Base-by-base conservation (phyloP, 2,797 vertebrate species). In the Epinephelus malabaricus region DNA sequence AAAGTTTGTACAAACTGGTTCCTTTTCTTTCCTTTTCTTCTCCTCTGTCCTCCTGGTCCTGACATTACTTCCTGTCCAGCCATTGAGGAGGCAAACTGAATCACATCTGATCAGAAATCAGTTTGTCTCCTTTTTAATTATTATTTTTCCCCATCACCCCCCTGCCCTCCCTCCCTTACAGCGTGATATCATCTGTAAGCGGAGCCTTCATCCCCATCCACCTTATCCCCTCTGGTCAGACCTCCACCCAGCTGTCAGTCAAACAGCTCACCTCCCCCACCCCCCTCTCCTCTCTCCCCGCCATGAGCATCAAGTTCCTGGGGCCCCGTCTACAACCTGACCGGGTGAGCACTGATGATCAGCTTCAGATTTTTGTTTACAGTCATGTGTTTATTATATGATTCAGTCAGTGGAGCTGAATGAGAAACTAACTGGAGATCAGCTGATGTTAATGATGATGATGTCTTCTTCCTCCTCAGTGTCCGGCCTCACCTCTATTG, bases 201-300 rank as follows among this genome's bases (percentile, higher is more conserved):
- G 89, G 89, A 23, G 55, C 60, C 51, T 93, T 94, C 59, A 23
- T 94, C 61, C 91, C 93, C 6, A 79, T 94, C 54, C 74, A 85
- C 18, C 86, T 89, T 10, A 25, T 85, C 12, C 46, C 81, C 0
- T 40, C 69, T 2, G 4, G 30, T 34, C 34, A 34, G 34, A 34
- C 34, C 34, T 34, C 34, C 34, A 34, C 7, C 47, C 85, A 77
- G 79, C 84, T 93, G 79, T 91, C 87, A 0, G 56, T 93, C 76
- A 92, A 82, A 65, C 19, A 67, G 14, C 87, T 92, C 71, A 17
- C 38, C 45, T 30, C 67, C 9, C 72, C 82, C 21, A 34, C 59
- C 7, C 6, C 60, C 7, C 34, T 71, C 7, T 59, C 65, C 40
- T 83, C 78, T 8, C 77, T 46, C 2, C 86, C 89, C 0, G 89